phyloP scores from a whole-genome alignment of 1,140 invertebrate species.

The Drosophila nigromelanica region DNA sequence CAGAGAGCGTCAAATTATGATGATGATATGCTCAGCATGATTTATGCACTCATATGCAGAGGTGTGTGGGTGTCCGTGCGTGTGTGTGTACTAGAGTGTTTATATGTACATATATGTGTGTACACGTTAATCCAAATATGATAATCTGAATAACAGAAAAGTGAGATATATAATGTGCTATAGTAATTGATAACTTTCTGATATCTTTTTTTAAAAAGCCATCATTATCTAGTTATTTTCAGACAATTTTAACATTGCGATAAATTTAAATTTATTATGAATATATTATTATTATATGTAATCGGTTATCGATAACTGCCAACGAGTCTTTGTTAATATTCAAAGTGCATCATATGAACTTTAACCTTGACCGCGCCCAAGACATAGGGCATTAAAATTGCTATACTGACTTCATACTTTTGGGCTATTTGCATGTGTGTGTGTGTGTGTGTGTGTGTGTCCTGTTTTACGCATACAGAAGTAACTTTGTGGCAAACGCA shows the following conservation, averaged over 20 bases:
- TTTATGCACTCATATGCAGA: slow-evolving; percentile 29
- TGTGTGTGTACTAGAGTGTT: neutral
- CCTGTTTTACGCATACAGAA: slow-evolving; percentile 18
- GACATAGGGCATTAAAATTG: slow-evolving; percentile 48
- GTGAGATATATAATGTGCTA: neutral
- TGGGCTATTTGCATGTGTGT: slow-evolving; percentile 14
- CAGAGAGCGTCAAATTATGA: slow-evolving; percentile 43
- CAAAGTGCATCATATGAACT: neutral
- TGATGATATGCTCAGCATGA: slow-evolving; percentile 45
- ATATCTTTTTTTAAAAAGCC: neutral
- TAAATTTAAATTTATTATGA: too few relatives aligned
- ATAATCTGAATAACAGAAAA: neutral
- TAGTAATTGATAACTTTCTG: neutral
- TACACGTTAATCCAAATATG: slow-evolving; percentile 13
- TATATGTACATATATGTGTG: neutral
- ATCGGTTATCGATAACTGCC: too few relatives aligned
- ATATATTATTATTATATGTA: too few relatives aligned
- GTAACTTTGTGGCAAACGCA: slow-evolving; percentile 61
- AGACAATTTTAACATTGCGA: too few relatives aligned
- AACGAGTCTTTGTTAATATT: neutral
- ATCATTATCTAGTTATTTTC: too few relatives aligned
- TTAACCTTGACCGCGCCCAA: slow-evolving; percentile 26
- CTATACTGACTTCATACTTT: slow-evolving; percentile 37
- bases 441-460: slow-evolving; percentile 25
- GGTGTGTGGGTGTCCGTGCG: neutral